Base-by-base conservation (phyloP, 1,140 invertebrate species). In the Sarcophaga bullata region DNA sequence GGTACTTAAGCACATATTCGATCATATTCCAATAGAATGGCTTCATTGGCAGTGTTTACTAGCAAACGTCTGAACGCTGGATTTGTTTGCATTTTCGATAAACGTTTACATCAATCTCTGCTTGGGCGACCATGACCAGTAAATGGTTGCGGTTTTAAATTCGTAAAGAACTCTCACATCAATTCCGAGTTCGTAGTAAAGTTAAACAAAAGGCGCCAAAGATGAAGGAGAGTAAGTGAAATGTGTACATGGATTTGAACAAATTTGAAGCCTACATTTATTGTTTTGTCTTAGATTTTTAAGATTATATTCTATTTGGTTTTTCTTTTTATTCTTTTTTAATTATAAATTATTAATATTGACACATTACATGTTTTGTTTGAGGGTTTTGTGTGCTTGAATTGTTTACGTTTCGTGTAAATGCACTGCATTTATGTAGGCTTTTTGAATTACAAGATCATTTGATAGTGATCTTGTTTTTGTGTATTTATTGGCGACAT, bases 291-390 rank as follows among this genome's bases (percentile, higher is more conserved):
- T 37, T 2, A 37, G 25, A 37, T 37, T 37, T 37, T 37, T 37
- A 37, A 37, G 25, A 37, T 37, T 37, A 37, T 37, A 37, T 37
- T 37, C 4, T 37, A 37, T 4, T 37, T 68, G 2, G 15, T 19
- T 68, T 6, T 19, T 17, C 2, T 68, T 68, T 37, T 37, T 37
- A 37, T 37, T 68, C n/a, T 68, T 19, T 15, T 68, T 78, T 78
- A 78, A 78, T 50, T 78, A 78, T 78, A 78, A 78, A 78, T 78
- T 78, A 78, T 78, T 50, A 78, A 78, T 78, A 78, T 78, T 78
- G 75, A 78, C 75, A 78, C 75, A 52, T 68, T 76, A 78, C 75
- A 78, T 50, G 75, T 50, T 52, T 50, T 78, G 49, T 78, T 68
- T n/a, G 13, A 19, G 62, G 17, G n/a, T 68, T 68, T n/a, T 68